Evolutionary conservation across 2,113 vertebrate species (phyloP).

Genomic region (Chroicocephalus ridibundus): DNA sequence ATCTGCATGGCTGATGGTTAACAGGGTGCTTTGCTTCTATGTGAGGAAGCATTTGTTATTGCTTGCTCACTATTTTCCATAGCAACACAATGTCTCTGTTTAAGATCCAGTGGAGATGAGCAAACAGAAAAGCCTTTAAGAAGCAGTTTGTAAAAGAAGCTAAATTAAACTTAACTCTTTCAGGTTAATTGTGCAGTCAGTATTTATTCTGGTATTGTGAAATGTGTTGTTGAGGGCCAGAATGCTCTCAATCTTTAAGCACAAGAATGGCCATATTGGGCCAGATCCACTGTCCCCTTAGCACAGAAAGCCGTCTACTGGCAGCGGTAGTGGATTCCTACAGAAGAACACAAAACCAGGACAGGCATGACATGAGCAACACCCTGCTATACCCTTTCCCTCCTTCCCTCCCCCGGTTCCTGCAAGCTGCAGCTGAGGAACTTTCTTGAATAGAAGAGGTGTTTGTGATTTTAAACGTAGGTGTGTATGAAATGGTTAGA

Average conservation of each 20-base stretch:
- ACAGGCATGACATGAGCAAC: not conserved
- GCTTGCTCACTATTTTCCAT: conserved; percentile 30
- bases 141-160: not conserved
- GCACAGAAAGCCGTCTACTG: not conserved
- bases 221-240: not conserved
- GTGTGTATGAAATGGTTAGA: not conserved
- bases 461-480: not conserved
- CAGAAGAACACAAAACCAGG: not conserved
- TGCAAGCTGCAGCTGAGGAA: not conserved
- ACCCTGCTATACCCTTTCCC: not conserved
- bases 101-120: conserved; percentile 45
- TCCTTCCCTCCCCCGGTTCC: not conserved
- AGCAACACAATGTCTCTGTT: conserved; percentile 54
- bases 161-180: conserved; percentile 25
- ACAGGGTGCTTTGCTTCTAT: not conserved
- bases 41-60: conserved; percentile 42
- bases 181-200: not conserved
- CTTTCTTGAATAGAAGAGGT: not conserved
- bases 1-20: conserved; percentile 31
- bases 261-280: not conserved
- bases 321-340: not conserved
- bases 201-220: not conserved
- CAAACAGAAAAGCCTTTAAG: conserved; percentile 49
- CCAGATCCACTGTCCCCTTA: not conserved
- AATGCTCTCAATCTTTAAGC: not conserved